A percentile compares a stretch with the other conserved stretches of the same genome.
Evolutionary conservation across 2,888 invertebrate genomes (phyloP).

Genomic region (Drosophila anomelani): DNA sequence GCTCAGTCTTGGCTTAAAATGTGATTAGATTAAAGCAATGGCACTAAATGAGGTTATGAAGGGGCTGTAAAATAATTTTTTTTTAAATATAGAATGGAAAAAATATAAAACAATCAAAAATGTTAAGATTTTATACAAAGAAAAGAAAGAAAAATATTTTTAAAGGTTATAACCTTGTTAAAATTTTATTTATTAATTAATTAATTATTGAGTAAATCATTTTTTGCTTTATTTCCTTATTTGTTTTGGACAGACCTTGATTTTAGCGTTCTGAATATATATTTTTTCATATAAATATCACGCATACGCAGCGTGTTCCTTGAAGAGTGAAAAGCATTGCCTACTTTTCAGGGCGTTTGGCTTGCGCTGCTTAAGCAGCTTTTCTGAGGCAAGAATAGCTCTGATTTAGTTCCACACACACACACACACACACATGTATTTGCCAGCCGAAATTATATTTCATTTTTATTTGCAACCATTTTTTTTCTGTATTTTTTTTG

Average conservation of each 20-base stretch:
- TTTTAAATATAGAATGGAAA: background rate
- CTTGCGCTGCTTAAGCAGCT: background rate
- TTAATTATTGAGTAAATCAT: background rate
- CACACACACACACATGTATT: slow-evolving; percentile 29
- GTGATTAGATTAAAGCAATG: background rate
- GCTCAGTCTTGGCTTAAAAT: background rate
- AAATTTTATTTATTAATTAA: background rate
- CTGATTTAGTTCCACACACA: slow-evolving; percentile 54
- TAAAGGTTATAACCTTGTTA: too few relatives aligned
- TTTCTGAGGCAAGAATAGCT: slow-evolving; percentile 41
- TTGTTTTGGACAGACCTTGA: background rate
- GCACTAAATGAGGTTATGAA: background rate
- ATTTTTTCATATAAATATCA: slow-evolving; percentile 1
- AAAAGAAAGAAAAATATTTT: too few relatives aligned
- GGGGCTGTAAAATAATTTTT: background rate
- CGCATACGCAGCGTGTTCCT: slow-evolving; percentile 22
- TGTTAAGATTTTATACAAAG: too few relatives aligned
- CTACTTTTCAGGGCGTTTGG: slow-evolving; percentile 39
- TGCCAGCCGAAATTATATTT: slow-evolving; percentile 60
- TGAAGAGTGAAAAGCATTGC: slow-evolving; percentile 16
- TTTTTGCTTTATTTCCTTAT: background rate
- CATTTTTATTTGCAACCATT: slow-evolving; percentile 69
- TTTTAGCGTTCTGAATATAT: background rate
- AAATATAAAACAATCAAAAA: too few relatives aligned
- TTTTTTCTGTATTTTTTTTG: slow-evolving; percentile 45